These are phyloP conservation scores for Madoqua kirkii DNA, from an alignment of 2,113 vertebrate genomes.

Conservation along the genomic window DNA sequence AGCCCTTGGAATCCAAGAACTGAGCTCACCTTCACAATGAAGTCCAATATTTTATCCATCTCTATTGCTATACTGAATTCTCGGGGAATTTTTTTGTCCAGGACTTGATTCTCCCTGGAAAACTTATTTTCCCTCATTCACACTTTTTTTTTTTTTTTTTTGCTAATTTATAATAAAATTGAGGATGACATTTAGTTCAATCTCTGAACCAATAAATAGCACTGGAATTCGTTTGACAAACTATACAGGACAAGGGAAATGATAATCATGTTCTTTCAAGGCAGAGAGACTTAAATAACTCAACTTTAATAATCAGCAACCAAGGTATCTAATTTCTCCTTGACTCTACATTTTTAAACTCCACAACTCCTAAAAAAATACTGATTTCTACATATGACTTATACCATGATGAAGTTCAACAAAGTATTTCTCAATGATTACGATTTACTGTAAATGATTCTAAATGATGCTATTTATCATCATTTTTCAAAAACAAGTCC, in stretches of 20 bases:
- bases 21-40: background rate
- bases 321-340: background rate
- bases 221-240: background rate
- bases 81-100: background rate
- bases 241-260: background rate
- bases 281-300: background rate
- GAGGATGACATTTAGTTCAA: background rate
- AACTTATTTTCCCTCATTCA: background rate
- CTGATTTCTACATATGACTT: background rate
- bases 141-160: background rate
- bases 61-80: background rate
- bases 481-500: background rate
- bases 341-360: background rate
- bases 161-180: background rate
- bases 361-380: background rate
- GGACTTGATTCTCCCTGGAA: background rate
- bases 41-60: background rate
- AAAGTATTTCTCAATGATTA: slow-evolving; percentile 2
- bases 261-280: background rate
- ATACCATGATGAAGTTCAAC: background rate
- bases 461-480: background rate
- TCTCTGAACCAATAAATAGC: background rate
- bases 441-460: background rate
- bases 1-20: background rate
- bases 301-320: background rate